These are phyloP conservation scores for Epinotia demarniana DNA, from an alignment of 2,888 invertebrate species.

Conservation along the genomic window DNA sequence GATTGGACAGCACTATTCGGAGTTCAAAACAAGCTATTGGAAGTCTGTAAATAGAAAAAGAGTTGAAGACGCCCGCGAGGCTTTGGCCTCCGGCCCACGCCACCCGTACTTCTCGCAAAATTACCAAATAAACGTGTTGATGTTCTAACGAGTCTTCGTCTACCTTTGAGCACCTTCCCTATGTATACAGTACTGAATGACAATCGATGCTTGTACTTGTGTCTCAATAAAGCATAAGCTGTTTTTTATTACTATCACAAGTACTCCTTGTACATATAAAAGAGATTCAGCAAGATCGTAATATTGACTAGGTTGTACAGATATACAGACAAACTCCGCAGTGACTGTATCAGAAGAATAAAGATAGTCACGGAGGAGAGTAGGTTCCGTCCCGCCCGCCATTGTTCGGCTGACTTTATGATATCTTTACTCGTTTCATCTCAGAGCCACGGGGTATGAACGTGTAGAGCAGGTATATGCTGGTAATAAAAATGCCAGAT, in stretches of 20 bases:
- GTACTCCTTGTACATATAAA: neutral
- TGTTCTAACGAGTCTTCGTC: too few relatives aligned
- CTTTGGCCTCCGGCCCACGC: too few relatives aligned
- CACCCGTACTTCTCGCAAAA: too few relatives aligned
- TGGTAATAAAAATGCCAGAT: neutral
- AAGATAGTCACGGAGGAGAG: conserved; percentile 20
- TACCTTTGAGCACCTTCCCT: too few relatives aligned
- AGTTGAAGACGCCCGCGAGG: too few relatives aligned
- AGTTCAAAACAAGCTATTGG: too few relatives aligned
- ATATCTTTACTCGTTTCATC: conserved; percentile 42
- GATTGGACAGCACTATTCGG: too few relatives aligned
- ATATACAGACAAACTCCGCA: conserved; percentile 23
- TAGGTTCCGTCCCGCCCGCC: conserved; percentile 18
- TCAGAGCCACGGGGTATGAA: conserved; percentile 15
- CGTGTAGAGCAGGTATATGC: neutral
- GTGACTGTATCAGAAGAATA: conserved; percentile 29
- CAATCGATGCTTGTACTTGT: neutral
- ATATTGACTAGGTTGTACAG: conserved; percentile 17
- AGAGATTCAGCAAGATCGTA: conserved; percentile 9
- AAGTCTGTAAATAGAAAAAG: too few relatives aligned
- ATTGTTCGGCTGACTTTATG: conserved; percentile 41
- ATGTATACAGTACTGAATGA: too few relatives aligned
- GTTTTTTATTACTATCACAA: neutral
- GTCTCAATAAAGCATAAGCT: neutral
- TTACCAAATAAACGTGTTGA: too few relatives aligned